phyloP scores from a whole-genome alignment of 2,797 vertebrate species.

The Melopsittacus undulatus region DNA sequence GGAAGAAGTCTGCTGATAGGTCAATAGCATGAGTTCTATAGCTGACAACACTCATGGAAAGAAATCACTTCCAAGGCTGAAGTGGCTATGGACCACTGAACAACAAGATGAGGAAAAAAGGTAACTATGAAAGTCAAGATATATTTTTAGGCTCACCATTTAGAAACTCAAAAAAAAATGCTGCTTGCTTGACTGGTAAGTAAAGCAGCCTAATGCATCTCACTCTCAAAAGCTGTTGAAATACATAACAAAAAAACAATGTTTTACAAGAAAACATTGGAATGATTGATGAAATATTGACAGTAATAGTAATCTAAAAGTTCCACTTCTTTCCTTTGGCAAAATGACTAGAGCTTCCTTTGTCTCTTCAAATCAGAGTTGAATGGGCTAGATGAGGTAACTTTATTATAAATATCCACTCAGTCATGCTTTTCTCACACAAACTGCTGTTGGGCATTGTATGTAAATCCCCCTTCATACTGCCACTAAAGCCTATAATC shows the following conservation, averaged over 20 bases:
- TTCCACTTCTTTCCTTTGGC: background rate
- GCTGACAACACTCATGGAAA: background rate
- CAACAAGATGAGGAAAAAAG: background rate
- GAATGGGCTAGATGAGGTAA: background rate
- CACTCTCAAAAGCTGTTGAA: background rate
- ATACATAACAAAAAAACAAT: background rate
- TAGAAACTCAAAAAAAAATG: background rate
- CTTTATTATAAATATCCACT: background rate
- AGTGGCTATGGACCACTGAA: background rate
- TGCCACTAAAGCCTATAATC: background rate
- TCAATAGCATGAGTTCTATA: background rate
- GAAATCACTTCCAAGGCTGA: background rate
- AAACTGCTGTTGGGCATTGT: background rate
- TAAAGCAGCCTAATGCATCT: background rate
- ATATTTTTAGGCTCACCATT: background rate
- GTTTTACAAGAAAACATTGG: background rate
- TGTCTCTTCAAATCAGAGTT: background rate
- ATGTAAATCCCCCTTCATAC: background rate
- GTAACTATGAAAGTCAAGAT: background rate
- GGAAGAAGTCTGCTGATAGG: background rate
- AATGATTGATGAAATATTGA: background rate
- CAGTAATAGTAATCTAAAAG: background rate
- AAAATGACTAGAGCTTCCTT: background rate
- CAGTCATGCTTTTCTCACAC: background rate
- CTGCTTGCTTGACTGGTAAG: background rate